A percentile compares a stretch with the other conserved stretches of the same genome.
Evolutionary conservation across 2,113 vertebrate genomes (phyloP).

Genomic region (Callipepla squamata): DNA sequence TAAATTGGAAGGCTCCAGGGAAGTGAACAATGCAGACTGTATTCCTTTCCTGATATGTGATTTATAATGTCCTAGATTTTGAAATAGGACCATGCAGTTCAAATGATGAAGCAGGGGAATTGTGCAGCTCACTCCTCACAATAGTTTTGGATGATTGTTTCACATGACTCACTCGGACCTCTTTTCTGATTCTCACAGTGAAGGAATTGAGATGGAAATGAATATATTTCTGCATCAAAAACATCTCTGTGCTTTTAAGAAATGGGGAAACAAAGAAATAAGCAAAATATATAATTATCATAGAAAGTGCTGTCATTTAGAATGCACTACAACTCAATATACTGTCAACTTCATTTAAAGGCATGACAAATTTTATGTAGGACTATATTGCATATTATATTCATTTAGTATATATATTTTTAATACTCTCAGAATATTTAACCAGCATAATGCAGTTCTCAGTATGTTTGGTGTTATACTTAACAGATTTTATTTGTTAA

Average conservation of each 20-base stretch:
- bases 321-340: not conserved
- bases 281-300: not conserved
- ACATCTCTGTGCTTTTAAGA: not conserved
- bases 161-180: not conserved
- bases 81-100: not conserved
- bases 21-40: not conserved
- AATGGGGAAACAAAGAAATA: not conserved
- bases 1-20: not conserved
- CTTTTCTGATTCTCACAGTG: not conserved
- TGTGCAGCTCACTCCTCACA: not conserved
- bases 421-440: constrained; percentile 26
- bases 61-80: not conserved
- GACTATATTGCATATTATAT: not conserved
- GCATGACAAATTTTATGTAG: not conserved
- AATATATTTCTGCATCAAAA: not conserved
- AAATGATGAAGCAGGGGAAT: not conserved
- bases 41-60: not conserved
- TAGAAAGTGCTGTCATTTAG: constrained; percentile 4
- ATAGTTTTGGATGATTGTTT: not conserved
- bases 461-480: constrained; percentile 71
- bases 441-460: constrained; percentile 3
- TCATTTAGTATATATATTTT: constrained; percentile 20
- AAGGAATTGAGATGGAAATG: constrained; percentile 15
- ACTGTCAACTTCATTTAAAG: not conserved
- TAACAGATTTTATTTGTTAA: constrained; percentile 60